These are phyloP conservation scores for Tapera naevia DNA, from an alignment of 2,797 vertebrate genomes.

Conservation along the genomic window DNA sequence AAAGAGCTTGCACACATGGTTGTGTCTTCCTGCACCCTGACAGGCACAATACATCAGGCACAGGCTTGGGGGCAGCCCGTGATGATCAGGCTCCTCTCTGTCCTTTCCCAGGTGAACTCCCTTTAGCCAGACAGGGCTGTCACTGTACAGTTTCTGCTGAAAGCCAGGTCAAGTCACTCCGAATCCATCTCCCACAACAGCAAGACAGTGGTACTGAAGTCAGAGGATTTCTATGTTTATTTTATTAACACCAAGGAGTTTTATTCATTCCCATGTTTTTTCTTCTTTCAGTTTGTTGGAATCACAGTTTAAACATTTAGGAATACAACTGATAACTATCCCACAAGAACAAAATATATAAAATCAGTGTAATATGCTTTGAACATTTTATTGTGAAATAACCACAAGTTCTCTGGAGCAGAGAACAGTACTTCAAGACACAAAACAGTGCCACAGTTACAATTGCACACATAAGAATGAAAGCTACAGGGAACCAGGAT, in stretches of 20 bases:
- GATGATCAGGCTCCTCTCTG: neutral
- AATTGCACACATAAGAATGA: neutral
- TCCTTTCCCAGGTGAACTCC: neutral
- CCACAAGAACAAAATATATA: neutral
- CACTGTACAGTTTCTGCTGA: neutral
- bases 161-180: neutral
- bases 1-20: rapidly evolving
- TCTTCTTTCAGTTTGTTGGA: neutral
- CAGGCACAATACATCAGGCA: too few relatives aligned
- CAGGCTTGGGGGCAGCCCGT: neutral
- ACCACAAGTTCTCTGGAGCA: neutral
- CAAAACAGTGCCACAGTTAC: neutral
- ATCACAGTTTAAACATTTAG: neutral
- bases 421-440: neutral
- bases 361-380: neutral
- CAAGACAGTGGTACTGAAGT: neutral
- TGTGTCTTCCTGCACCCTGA: neutral
- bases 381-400: neutral
- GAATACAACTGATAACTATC: neutral
- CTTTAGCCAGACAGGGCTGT: neutral
- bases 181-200: neutral
- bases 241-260: neutral
- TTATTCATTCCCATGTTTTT: neutral
- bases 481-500: neutral
- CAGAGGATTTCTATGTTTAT: neutral